Evolutionary conservation across 2,888 invertebrate genomes (phyloP).

Genomic region (Erebia epiphron): DNA sequence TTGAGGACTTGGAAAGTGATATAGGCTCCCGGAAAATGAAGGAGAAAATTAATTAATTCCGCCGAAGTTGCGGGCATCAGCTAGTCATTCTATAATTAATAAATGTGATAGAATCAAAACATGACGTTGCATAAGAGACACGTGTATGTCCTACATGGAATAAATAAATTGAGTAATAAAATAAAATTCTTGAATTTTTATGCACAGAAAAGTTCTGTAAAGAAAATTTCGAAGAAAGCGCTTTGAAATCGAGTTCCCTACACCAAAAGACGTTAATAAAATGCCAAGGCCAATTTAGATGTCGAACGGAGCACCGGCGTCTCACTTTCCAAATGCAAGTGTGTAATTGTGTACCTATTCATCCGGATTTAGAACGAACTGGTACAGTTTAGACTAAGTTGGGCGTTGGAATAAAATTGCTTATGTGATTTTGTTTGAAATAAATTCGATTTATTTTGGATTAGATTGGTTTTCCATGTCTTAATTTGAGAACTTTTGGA

Average conservation of each 20-base stretch:
- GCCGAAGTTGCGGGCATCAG: too few species aligned
- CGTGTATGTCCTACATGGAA: too few species aligned
- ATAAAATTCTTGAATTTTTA: too few species aligned
- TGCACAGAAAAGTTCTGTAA: neutral
- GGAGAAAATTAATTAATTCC: too few species aligned
- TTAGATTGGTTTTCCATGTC: neutral
- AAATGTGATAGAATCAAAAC: too few species aligned
- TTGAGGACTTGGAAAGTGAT: too few species aligned
- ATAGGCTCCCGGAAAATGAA: too few species aligned
- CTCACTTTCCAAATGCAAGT: slow-evolving; percentile 5
- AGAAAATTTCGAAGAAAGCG: slow-evolving; percentile 5
- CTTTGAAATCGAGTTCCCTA: slow-evolving; percentile 11
- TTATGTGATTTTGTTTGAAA: slow-evolving; percentile 2
- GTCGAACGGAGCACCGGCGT: neutral
- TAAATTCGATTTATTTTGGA: too few species aligned
- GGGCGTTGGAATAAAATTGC: neutral
- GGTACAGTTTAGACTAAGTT: neutral
- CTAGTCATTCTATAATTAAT: too few species aligned
- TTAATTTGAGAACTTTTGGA: neutral
- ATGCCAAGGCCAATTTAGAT: slow-evolving; percentile 17
- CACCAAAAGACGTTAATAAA: neutral
- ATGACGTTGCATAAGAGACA: too few species aligned
- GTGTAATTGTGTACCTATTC: slow-evolving; percentile 17
- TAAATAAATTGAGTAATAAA: too few species aligned
- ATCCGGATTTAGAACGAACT: neutral